phyloP scores from a whole-genome alignment of 35 echinoderm and acorn worm genomes.

The Diadema setosum region DNA sequence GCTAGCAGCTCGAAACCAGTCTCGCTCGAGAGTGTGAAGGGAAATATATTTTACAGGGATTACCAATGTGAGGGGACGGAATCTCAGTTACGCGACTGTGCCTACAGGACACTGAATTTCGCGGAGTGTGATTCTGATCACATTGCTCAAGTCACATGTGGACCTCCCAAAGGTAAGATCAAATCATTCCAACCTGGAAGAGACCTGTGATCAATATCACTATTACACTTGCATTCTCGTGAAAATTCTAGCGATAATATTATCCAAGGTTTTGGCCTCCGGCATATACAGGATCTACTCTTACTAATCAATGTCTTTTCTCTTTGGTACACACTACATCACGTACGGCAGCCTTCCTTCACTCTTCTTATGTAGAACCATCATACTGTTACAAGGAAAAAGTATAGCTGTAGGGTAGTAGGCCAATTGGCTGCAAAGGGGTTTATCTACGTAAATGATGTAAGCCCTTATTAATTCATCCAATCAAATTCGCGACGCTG shows the following conservation, averaged over 20 bases:
- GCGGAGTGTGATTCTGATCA: neutral
- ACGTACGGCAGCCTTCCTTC: neutral
- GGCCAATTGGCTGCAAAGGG: neutral
- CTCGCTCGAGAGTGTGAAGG: neutral
- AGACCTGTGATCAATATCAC: no score
- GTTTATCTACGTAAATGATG: no score
- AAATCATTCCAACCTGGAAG: no score
- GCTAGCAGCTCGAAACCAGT: neutral
- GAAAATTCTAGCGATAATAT: neutral
- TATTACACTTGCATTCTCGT: neutral
- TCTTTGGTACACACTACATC: neutral
- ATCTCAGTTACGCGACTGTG: neutral
- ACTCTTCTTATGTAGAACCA: neutral
- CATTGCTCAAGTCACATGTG: conserved; percentile 1
- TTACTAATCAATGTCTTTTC: no score
- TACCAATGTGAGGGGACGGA: neutral
- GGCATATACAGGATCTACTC: no score
- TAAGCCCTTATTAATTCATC: no score
- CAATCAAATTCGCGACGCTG: no score
- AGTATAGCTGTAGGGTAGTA: no score
- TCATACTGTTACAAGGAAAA: neutral
- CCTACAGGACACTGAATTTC: no score
- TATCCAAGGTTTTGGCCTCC: neutral
- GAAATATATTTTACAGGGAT: neutral
- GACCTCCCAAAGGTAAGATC: conserved; percentile 20